These are phyloP conservation scores for Eudorcas thomsonii DNA, from an alignment of 2,113 vertebrate genomes.

Conservation along the genomic window DNA sequence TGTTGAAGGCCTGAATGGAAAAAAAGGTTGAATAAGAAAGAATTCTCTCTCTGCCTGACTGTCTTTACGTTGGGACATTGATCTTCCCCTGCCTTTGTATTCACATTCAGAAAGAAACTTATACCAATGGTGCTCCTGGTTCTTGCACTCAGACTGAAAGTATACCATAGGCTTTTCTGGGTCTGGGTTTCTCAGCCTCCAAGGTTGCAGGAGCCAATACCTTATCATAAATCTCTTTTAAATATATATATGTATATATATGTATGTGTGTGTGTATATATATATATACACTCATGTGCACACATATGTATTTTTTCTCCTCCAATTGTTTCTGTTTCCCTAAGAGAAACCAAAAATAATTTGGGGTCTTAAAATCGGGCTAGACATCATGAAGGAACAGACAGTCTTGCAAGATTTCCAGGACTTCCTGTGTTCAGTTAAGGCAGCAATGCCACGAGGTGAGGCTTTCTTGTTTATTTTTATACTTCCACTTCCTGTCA, in stretches of 20 bases:
- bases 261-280: too few species aligned
- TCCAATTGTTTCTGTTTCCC: background rate
- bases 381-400: slow-evolving; percentile 55
- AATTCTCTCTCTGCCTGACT: background rate
- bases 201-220: background rate
- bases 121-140: background rate
- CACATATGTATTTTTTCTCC: background rate
- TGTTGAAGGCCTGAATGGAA: background rate
- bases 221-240: background rate
- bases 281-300: background rate
- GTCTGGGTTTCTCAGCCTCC: background rate
- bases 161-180: background rate
- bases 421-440: slow-evolving; percentile 72
- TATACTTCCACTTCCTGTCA: slow-evolving; percentile 68
- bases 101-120: background rate
- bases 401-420: slow-evolving; percentile 71
- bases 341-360: background rate
- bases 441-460: slow-evolving; percentile 44
- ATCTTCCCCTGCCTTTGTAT: background rate
- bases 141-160: background rate
- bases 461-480: slow-evolving; percentile 69
- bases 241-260: background rate
- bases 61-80: background rate
- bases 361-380: slow-evolving; percentile 15
- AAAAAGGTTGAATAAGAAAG: background rate